Evolutionary conservation across 2,113 vertebrate genomes (phyloP).

Genomic region (Hippocampus mohnikei): DNA sequence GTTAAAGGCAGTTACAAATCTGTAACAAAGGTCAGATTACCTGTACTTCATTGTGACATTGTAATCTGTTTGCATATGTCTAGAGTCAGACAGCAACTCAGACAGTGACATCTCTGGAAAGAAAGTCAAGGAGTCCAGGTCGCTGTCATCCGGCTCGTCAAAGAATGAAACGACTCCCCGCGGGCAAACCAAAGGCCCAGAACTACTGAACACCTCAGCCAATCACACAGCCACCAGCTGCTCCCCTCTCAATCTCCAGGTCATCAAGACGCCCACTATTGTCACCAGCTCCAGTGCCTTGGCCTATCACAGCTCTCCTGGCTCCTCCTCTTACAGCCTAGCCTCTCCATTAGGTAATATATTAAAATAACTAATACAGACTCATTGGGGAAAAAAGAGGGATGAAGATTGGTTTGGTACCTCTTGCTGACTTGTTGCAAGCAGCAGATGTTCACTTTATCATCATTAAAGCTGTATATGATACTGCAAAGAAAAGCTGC

Average conservation of each 20-base stretch:
- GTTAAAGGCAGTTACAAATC: neutral
- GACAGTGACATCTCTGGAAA: constrained; percentile 91
- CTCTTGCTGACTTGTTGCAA: neutral
- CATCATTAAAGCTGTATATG: neutral
- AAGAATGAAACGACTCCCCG: constrained; percentile 82
- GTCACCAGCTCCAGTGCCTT: constrained; percentile 86
- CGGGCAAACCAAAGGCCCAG: constrained; percentile 80
- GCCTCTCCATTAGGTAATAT: constrained; percentile 82
- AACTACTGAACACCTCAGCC: constrained; percentile 76
- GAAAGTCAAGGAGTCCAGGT: constrained; percentile 81
- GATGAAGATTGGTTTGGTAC: constrained; percentile 1
- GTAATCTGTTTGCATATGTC: constrained; percentile 5
- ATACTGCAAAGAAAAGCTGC: constrained; percentile 2
- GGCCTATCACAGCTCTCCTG: constrained; percentile 84
- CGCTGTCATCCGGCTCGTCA: constrained; percentile 80
- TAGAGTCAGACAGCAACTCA: constrained; percentile 96
- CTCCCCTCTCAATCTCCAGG: constrained; percentile 88
- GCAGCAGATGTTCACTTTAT: constrained; percentile 7
- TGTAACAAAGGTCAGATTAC: neutral
- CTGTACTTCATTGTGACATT: neutral
- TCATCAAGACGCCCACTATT: constrained; percentile 83
- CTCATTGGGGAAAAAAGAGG: neutral
- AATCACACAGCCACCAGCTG: constrained; percentile 79
- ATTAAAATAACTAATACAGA: neutral
- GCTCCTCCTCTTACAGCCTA: constrained; percentile 81